Evolutionary conservation across 1,140 invertebrate genomes (phyloP), one percentile per base, ranked within the genome.

Genomic region (Meteorus sp.): DNA sequence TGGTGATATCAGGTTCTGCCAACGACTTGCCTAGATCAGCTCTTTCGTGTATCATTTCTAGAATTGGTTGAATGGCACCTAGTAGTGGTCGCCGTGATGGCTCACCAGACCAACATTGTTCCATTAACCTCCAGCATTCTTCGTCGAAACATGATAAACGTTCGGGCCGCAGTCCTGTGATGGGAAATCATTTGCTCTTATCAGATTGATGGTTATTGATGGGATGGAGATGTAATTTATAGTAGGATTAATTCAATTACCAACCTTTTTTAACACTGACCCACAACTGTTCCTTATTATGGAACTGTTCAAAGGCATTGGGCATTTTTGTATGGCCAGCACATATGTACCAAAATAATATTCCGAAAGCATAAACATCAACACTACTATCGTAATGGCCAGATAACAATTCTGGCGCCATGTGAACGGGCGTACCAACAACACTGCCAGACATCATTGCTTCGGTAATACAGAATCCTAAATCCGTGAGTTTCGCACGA

Each of bases 321-420:
- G 94, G 93, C 33, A 95, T 80, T 68, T 84, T 85, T 0, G 93
- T 88, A 68, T 89, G 87, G 2, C 92, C 92, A 3, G 92, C 88
- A 80, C 92, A 94, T 52, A 94, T 84, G 64, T 94, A 94, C 93
- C 93, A 95, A 76, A 95, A 94, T 17, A 95, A 76, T 51, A 96
- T 92, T 1, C 93, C 93, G 77, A 96, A 95, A 1, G 93, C 93
- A 73, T 95, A 95, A 1, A 95, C 88, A 71, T 96, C 93, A 11
- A 96, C 93, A 59, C 87, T 88, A 64, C 88, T 90, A 69, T 94
- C 90, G 69, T 95, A 95, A 61, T 87, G 84, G 0, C 89, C 89
- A 35, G 85, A 87, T 39, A 94, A 84, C 17, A 96, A 81, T 80
- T 96, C 93, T 0, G 93, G 93, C 25, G 93, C 92, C 93, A 96